These are phyloP conservation scores for Ormyrus rosae DNA, from an alignment of 2,888 invertebrate genomes.

Conservation along the genomic window DNA sequence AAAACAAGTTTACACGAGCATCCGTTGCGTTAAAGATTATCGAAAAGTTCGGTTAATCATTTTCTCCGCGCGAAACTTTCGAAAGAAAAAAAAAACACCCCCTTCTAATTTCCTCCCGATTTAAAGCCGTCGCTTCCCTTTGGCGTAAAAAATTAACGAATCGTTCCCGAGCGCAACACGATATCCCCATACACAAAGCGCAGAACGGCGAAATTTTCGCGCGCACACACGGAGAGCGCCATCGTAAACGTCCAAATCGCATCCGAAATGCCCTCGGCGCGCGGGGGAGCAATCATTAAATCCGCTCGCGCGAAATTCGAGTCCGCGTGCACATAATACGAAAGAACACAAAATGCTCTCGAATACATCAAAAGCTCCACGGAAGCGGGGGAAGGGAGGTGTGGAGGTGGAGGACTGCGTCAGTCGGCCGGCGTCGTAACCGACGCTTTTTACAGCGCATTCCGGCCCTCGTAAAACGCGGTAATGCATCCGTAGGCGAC, in stretches of 20 bases:
- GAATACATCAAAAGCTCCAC: neutral
- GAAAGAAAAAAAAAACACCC: too few relatives aligned
- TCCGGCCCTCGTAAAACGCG: constrained; percentile 30
- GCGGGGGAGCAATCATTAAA: constrained; percentile 1
- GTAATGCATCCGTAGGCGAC: constrained; percentile 23
- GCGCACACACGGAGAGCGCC: neutral
- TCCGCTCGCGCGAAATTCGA: neutral
- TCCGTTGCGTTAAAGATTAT: too few relatives aligned
- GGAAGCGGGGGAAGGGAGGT: neutral
- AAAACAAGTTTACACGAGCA: too few relatives aligned
- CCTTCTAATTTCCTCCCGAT: too few relatives aligned
- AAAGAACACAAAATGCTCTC: neutral
- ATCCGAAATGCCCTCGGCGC: neutral
- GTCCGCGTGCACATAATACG: neutral
- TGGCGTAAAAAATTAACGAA: too few relatives aligned
- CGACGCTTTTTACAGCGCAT: constrained; percentile 12
- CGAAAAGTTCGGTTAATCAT: too few relatives aligned
- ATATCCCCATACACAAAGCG: too few relatives aligned
- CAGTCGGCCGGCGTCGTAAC: too few relatives aligned
- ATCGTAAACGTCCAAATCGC: neutral
- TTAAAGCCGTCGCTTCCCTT: too few relatives aligned
- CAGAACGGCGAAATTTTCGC: too few relatives aligned
- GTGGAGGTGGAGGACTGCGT: neutral
- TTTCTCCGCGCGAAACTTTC: too few relatives aligned
- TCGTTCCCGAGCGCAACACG: too few relatives aligned